Evolutionary conservation across 2,113 vertebrate genomes (phyloP).

Genomic region (Indicator indicator): DNA sequence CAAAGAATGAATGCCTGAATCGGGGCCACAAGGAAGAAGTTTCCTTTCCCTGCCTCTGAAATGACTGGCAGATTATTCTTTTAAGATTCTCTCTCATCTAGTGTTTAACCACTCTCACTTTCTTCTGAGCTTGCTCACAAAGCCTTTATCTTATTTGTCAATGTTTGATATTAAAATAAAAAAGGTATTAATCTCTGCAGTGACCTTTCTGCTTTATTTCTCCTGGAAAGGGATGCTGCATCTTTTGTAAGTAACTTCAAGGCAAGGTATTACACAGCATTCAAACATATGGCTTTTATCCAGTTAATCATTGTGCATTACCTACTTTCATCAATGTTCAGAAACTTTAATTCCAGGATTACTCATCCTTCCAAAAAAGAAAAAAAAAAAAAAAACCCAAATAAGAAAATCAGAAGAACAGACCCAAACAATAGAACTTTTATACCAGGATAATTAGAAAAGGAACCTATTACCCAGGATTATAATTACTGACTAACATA

Average conservation of each 20-base stretch:
- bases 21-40: not conserved
- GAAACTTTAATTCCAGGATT: conserved; percentile 82
- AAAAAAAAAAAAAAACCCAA: conserved; percentile 65
- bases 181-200: conserved; percentile 72
- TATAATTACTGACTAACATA: conserved; percentile 89
- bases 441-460: conserved; percentile 86
- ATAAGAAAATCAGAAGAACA: conserved; percentile 79
- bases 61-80: not conserved
- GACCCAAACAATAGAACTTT: conserved; percentile 86
- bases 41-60: not conserved
- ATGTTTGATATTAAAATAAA: conserved; percentile 79
- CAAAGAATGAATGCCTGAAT: not conserved
- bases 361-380: conserved; percentile 66
- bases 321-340: conserved; percentile 78
- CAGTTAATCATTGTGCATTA: conserved; percentile 84
- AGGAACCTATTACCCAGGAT: conserved; percentile 86
- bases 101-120: conserved; percentile 42
- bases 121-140: conserved; percentile 47
- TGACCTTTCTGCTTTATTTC: conserved; percentile 75
- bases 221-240: conserved; percentile 60
- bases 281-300: conserved; percentile 77
- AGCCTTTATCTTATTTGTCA: conserved; percentile 73
- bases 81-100: not conserved
- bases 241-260: conserved; percentile 77
- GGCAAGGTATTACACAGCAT: conserved; percentile 60